A percentile compares a stretch with the other conserved stretches of the same genome.
Evolutionary conservation across 2,888 invertebrate genomes (phyloP).

Genomic region (Andrena chrysosceles): DNA sequence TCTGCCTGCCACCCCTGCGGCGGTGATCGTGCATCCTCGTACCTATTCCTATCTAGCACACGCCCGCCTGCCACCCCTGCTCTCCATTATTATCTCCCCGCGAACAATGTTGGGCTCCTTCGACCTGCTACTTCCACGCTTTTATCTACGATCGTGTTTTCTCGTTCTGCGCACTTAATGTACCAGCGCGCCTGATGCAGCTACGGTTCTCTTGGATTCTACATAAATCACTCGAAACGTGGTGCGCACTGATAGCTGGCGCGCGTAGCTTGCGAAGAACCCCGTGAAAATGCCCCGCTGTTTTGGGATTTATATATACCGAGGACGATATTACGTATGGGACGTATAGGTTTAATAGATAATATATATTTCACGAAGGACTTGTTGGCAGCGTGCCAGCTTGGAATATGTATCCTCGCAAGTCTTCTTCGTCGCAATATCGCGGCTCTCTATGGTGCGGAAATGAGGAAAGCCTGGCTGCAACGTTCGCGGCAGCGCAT

Average conservation of each 20-base stretch:
- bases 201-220: not conserved
- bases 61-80: not conserved
- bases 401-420: constrained; percentile 43
- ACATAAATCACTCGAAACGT: not conserved
- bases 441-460: constrained; percentile 32
- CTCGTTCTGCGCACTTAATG: not conserved
- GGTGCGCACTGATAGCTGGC: too few relatives aligned
- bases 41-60: not conserved
- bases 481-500: constrained; percentile 29
- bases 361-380: constrained; percentile 55
- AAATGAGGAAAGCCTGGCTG: constrained; percentile 41
- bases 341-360: constrained; percentile 23
- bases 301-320: constrained; percentile 32
- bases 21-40: constrained; percentile 12
- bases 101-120: constrained; percentile 20
- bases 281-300: not conserved
- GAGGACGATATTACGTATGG: constrained; percentile 16
- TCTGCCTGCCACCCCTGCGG: not conserved
- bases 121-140: constrained; percentile 5
- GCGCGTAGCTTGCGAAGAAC: not conserved
- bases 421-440: constrained; percentile 36
- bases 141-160: constrained; percentile 21
- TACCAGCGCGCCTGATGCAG: not conserved
- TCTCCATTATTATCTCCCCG: not conserved
- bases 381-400: constrained; percentile 53